Evolutionary conservation across 2,113 vertebrate genomes (phyloP), one percentile per base, ranked within the genome.

Genomic region (Antigone vipio): DNA sequence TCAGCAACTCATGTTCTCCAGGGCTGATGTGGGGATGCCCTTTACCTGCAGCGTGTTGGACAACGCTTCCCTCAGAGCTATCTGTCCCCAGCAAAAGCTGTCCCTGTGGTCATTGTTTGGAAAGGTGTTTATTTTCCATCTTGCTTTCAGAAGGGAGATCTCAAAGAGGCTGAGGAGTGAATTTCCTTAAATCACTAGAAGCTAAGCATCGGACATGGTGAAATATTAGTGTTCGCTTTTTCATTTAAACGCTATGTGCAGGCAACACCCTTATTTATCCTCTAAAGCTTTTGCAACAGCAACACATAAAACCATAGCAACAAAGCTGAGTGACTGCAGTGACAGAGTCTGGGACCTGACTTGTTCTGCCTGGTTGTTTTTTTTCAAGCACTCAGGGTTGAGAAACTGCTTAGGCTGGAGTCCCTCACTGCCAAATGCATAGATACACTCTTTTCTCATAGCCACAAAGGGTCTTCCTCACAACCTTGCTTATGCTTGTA

Each of bases 291-390:
- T 53, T 93, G 88, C 85, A 86, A 76, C 9, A 73, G 78, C 58
- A 58, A 20, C 42, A 29, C 24, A 5, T 4, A 92, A 92, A 86
- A 83, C 83, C 95, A 96, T 86, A 64, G 94, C 89, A 96, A 96
- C 93, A 72, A 71, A 80, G 26, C 50, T 27, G 72, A 62, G 62
- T 59, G 58, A 58, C 2, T 92, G 91, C 79, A 84, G 50, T 71
- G n/a, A 68, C 32, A 56, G 11, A 40, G 8, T 38, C 50, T 13
- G 12, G 47, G 35, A 80, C 23, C 9, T 1, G 0, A 35, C 42
- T 53, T 71, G 29, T 74, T 40, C n/a, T 55, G 8, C 15, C 22
- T 12, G 6, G 4, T 47, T 87, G 22, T 13, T 6, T 49, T 77
- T 86, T 82, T 66, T 35, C 29, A 63, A 15, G 34, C 38, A 59